Percentiles rank a stretch among this genome's conserved stretches.
Conservation (phyloP, 23 tunicate species). For the Halocynthia roretzi region DNA sequence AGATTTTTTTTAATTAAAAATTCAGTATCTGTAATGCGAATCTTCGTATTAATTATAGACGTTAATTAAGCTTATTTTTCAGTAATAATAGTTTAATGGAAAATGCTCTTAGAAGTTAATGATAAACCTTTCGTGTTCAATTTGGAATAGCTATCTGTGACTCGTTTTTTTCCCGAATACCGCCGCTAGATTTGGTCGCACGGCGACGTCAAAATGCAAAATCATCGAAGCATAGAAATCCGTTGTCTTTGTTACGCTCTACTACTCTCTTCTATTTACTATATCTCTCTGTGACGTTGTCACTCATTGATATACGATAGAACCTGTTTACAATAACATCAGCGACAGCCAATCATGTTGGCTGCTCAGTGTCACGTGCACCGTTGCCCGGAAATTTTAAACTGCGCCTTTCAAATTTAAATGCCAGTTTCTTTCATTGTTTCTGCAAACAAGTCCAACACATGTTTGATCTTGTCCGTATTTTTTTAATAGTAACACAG, state of each 20-base stretch:
- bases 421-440: slow-evolving; percentile 25
- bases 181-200: not conserved
- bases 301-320: slow-evolving; percentile 74
- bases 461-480: slow-evolving; percentile 26
- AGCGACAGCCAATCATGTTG: slow-evolving; percentile 3
- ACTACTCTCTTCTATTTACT: too few species aligned
- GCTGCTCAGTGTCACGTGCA: slow-evolving; percentile 58
- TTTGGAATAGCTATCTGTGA: too few species aligned
- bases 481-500: slow-evolving; percentile 17
- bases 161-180: not conserved
- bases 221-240: too few species aligned
- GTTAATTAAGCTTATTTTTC: too few species aligned
- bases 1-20: not conserved
- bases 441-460: not conserved
- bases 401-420: slow-evolving; percentile 92
- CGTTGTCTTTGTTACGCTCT: too few species aligned
- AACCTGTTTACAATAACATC: slow-evolving; percentile 5
- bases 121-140: too few species aligned
- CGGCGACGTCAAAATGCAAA: not conserved
- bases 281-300: slow-evolving; percentile 14
- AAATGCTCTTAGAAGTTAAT: too few species aligned
- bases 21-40: not conserved
- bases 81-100: too few species aligned
- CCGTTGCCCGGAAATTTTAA: slow-evolving; percentile 98
- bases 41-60: not conserved